Evolutionary conservation across 2,888 invertebrate genomes (phyloP).

Genomic region (Eilema griseolum): DNA sequence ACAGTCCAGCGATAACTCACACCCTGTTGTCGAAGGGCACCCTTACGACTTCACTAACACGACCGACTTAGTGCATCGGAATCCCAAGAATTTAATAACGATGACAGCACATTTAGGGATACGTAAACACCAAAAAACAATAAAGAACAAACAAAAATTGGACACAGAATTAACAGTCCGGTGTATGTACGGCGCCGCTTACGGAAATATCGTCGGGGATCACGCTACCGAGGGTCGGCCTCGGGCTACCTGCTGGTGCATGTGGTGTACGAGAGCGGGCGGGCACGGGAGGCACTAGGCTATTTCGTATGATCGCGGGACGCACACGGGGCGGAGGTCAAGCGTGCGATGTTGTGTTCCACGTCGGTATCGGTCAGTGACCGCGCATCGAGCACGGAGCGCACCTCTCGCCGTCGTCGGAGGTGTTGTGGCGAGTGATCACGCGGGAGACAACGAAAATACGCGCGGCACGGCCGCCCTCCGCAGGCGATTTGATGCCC

Average conservation of each 20-base stretch:
- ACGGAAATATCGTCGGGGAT: constrained; percentile 73
- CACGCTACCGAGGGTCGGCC: constrained; percentile 76
- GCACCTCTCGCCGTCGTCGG: constrained; percentile 69
- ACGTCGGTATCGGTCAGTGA: constrained; percentile 77
- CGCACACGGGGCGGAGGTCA: constrained; percentile 57
- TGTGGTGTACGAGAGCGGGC: constrained; percentile 53
- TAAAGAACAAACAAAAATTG: constrained; percentile 81
- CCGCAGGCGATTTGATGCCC: constrained; percentile 84
- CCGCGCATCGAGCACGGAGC: constrained; percentile 69
- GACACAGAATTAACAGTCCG: constrained; percentile 69
- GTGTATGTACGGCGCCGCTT: constrained; percentile 70
- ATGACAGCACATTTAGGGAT: constrained; percentile 76
- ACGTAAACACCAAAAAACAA: constrained; percentile 83
- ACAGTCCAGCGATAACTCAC: constrained; percentile 50
- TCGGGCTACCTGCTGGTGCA: constrained; percentile 72
- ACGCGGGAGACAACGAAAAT: constrained; percentile 68
- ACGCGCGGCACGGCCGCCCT: constrained; percentile 82
- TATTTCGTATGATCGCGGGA: constrained; percentile 38
- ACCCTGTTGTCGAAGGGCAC: constrained; percentile 47
- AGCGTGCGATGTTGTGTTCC: constrained; percentile 50
- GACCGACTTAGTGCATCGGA: constrained; percentile 48
- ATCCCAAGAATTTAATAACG: constrained; percentile 68
- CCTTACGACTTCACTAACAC: constrained; percentile 57
- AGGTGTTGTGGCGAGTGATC: constrained; percentile 73
- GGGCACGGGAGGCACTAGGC: constrained; percentile 45